Percentiles rank a stretch among this genome's conserved stretches.
phyloP scores from a whole-genome alignment of 2,113 vertebrate genomes.

The Natator depressus region DNA sequence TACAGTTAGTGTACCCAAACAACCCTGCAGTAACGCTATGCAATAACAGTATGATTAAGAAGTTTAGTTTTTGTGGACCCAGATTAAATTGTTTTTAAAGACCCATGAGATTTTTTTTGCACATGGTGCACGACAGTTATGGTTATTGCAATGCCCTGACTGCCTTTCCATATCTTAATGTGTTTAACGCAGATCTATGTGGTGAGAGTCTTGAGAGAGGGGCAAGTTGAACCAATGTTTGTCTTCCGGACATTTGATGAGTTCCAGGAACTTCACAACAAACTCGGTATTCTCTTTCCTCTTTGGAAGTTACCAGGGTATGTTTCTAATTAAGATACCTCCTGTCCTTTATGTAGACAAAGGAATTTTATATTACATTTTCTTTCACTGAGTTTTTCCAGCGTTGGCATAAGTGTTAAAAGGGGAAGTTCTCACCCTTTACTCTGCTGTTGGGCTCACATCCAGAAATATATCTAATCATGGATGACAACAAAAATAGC shows the following conservation, averaged over 20 bases:
- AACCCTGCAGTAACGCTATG: not conserved
- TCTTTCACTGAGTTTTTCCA: not conserved
- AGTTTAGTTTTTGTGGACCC: not conserved
- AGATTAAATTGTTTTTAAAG: not conserved
- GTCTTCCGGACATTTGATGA: conserved; percentile 98
- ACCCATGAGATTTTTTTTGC: not conserved
- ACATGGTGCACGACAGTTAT: not conserved
- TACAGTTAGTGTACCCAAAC: not conserved
- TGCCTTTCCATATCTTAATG: not conserved
- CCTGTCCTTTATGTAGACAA: not conserved
- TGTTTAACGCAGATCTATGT: conserved; percentile 87
- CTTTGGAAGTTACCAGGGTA: conserved; percentile 98
- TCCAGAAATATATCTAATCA: not conserved
- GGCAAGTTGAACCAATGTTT: conserved; percentile 90
- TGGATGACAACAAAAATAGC: not conserved
- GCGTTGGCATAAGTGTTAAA: not conserved
- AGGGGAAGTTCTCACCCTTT: not conserved
- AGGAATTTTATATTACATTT: not conserved
- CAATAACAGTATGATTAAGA: not conserved
- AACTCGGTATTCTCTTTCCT: conserved; percentile 94
- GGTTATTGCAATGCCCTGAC: not conserved
- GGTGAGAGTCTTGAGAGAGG: conserved; percentile 92
- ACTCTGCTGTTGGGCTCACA: not conserved
- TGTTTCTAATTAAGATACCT: conserved; percentile 8
- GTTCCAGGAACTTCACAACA: conserved; percentile 99